Percentiles rank a stretch among this genome's conserved stretches.
These are phyloP conservation scores for Propithecus coquereli DNA, from an alignment of 2,113 vertebrate species.

Conservation along the genomic window DNA sequence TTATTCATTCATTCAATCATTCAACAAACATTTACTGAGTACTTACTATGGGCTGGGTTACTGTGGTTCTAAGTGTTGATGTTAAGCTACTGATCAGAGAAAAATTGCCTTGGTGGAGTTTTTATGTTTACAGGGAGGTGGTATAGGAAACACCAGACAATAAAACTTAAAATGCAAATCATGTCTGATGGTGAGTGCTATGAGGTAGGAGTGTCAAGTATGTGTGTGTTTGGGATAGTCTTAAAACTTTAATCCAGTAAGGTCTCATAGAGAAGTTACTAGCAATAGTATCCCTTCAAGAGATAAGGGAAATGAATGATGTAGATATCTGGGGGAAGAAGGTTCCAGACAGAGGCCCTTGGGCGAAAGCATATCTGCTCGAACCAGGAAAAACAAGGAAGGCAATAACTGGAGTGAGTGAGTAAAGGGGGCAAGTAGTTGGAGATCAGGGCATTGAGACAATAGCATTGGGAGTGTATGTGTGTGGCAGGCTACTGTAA, in stretches of 20 bases:
- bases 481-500: neutral
- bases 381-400: neutral
- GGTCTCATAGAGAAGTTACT: neutral
- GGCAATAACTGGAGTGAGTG: neutral
- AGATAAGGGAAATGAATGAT: neutral
- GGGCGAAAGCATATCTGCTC: neutral
- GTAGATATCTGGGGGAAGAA: neutral
- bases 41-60: neutral
- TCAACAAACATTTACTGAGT: neutral
- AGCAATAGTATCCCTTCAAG: neutral
- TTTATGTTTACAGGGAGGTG: neutral
- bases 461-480: neutral
- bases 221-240: neutral
- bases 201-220: neutral
- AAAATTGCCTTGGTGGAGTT: neutral
- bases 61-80: neutral
- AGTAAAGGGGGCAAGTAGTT: neutral
- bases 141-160: neutral
- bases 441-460: neutral
- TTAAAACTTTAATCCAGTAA: constrained; percentile 5
- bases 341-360: neutral
- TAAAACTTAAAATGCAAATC: neutral
- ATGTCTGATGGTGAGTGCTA: neutral
- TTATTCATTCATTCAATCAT: constrained; percentile 1
- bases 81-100: neutral